Percentiles rank a stretch among this genome's conserved stretches.
Conservation (phyloP, 2,113 vertebrate species). For the Prionailurus bengalensis region DNA sequence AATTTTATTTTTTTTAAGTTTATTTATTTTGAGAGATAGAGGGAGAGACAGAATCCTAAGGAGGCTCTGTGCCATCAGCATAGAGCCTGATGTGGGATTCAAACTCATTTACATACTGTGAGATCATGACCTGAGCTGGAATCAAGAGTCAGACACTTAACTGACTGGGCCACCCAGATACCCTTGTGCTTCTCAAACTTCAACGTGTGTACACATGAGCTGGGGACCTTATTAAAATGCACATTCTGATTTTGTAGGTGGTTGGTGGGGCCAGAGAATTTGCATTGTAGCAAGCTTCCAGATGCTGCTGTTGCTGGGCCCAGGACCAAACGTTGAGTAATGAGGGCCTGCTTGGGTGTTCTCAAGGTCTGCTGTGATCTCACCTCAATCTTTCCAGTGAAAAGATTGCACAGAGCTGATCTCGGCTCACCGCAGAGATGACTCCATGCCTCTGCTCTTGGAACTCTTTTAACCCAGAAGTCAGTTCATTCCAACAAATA, state of each 20-base stretch:
- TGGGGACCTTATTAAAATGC: not conserved
- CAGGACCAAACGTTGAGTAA: not conserved
- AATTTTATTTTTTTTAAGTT: too few species aligned
- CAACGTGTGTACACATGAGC: rapidly evolving
- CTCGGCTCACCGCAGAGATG: not conserved
- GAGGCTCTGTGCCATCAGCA: too few species aligned
- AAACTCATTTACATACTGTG: too few species aligned
- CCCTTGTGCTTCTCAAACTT: not conserved
- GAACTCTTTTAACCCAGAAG: not conserved
- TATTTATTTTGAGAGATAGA: too few species aligned
- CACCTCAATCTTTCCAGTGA: not conserved
- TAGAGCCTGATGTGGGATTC: too few species aligned
- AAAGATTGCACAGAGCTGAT: not conserved
- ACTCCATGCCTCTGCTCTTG: not conserved
- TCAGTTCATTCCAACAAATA: not conserved
- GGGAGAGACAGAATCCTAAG: too few species aligned
- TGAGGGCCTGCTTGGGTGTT: not conserved
- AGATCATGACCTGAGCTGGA: too few species aligned
- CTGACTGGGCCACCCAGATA: too few species aligned
- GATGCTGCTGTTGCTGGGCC: not conserved
- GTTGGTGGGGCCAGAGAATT: not conserved
- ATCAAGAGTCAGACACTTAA: too few species aligned
- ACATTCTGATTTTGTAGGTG: not conserved
- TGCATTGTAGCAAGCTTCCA: not conserved
- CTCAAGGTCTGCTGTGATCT: too few species aligned